phyloP scores from a whole-genome alignment of 53 echinoderm and acorn worm species.

The Actinopyga echinites region DNA sequence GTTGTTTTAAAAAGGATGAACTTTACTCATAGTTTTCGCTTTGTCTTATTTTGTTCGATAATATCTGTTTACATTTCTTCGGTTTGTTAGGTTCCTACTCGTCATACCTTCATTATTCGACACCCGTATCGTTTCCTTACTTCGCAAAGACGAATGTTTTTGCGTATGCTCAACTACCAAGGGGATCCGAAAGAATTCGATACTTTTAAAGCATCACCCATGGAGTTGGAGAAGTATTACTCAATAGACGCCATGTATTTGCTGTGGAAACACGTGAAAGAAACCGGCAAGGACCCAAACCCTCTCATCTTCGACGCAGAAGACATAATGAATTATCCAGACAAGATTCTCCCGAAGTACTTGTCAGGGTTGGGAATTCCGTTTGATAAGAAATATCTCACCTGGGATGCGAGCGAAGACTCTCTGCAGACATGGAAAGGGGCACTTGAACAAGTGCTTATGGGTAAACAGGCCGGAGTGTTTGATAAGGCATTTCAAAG shows the following conservation, averaged over 20 bases:
- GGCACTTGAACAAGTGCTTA: not conserved
- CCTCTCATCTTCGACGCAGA: slow-evolving; percentile 12
- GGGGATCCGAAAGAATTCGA: slow-evolving; percentile 21
- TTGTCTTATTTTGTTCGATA: too few relatives aligned
- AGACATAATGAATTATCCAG: not conserved
- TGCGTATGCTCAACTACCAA: not conserved
- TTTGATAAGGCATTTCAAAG: slow-evolving; percentile 23
- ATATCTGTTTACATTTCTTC: too few relatives aligned
- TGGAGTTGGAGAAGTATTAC: not conserved
- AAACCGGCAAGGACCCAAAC: slow-evolving; percentile 13
- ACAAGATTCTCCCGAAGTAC: slow-evolving; percentile 15
- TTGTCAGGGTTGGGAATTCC: not conserved
- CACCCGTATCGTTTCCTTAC: slow-evolving; percentile 5
- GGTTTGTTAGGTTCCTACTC: not conserved
- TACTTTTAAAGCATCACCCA: not conserved
- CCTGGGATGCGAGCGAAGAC: slow-evolving; percentile 26
- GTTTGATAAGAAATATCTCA: not conserved
- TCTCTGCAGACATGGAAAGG: slow-evolving; percentile 8
- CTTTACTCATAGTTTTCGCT: too few relatives aligned
- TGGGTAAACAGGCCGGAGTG: not conserved
- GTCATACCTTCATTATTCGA: slow-evolving; percentile 15
- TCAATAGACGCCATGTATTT: not conserved
- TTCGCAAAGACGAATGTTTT: not conserved
- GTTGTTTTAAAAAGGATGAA: too few relatives aligned
- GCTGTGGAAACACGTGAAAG: slow-evolving; percentile 9